A percentile compares a stretch with the other conserved stretches of the same genome.
These are phyloP conservation scores for Caenorhabditis imperialis DNA, from an alignment of 2,888 invertebrate species.

Conservation along the genomic window DNA sequence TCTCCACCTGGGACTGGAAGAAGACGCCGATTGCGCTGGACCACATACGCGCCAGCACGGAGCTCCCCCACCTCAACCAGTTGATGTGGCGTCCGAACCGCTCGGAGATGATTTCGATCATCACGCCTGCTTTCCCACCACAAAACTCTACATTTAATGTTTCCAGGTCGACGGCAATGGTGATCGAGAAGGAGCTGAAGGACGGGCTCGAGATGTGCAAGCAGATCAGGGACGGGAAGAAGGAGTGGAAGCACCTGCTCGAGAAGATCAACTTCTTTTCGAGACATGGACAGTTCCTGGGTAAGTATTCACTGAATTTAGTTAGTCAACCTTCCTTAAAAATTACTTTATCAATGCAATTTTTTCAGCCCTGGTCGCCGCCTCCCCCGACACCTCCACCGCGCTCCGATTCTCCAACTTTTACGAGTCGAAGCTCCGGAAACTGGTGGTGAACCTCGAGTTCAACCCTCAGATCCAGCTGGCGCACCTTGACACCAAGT, in stretches of 20 bases:
- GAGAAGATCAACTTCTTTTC: slow-evolving; percentile 89
- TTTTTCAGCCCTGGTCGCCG: slow-evolving; percentile 79
- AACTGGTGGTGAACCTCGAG: slow-evolving; percentile 89
- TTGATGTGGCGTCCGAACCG: slow-evolving; percentile 95
- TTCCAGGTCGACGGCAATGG: slow-evolving; percentile 90
- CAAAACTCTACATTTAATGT: slow-evolving; percentile 99
- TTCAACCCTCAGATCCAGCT: slow-evolving; percentile 90
- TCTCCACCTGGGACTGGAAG: slow-evolving; percentile 97
- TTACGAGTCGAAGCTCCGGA: slow-evolving; percentile 93
- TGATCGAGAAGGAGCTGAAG: slow-evolving; percentile 93
- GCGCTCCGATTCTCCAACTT: slow-evolving; percentile 66
- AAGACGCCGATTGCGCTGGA: slow-evolving; percentile 95
- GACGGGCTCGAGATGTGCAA: slow-evolving; percentile 84
- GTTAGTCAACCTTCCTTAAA: too few relatives aligned
- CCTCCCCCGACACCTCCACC: too few relatives aligned
- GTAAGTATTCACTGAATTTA: slow-evolving; percentile 79
- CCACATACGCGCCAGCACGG: slow-evolving; percentile 80
- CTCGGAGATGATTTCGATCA: slow-evolving; percentile 98
- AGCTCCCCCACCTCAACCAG: slow-evolving; percentile 83
- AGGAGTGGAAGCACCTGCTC: slow-evolving; percentile 92
- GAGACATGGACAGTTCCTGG: slow-evolving; percentile 89
- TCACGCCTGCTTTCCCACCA: slow-evolving; percentile 98
- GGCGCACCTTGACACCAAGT: slow-evolving; percentile 95
- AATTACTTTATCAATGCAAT: slow-evolving; percentile 80
- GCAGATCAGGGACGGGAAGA: slow-evolving; percentile 86